Evolutionary conservation across 2,113 vertebrate genomes (phyloP), one percentile per base, ranked within the genome.

Genomic region (Siniperca chuatsi): DNA sequence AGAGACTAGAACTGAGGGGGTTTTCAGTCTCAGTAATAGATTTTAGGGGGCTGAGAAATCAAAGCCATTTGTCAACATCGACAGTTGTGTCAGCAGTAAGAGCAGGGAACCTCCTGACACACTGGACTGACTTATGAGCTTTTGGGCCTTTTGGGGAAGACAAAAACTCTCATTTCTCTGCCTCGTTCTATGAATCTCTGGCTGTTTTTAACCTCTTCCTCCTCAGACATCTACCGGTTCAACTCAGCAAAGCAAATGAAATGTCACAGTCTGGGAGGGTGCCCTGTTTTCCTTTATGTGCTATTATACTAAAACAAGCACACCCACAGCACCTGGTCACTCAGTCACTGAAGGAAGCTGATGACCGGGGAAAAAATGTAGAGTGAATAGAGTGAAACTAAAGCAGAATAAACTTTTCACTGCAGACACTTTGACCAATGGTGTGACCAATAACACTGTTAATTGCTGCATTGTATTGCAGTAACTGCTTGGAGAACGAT

Each of bases 61-160:
- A 86, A 76, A 90, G 71, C 79, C 84, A 88, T 93, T 92, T 86
- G 75, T 94, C 90, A 92, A 66, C 66, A 86, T 86, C 29, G 79
- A 86, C 90, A 82, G 81, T 50, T 64, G 76, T 80, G 79, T 72
- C 83, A 57, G 86, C 61, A 85, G 79, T 91, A 70, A 88, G 84
- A 87, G 67, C 70, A 52, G 23, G 74, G 42, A 65, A 57, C 78
- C 88, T 78, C 75, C 77, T 50, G 77, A 87, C 87, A 81, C 83
- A 4, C 83, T 21, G 52, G 83, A 88, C 87, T 82, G 75, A 89
- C 79, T 89, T 84, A 89, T 92, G 87, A 90, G 89, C 76, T 77
- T 40, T 35, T 25, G 52, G 75, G 58, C n/a, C 84, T 87, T 73
- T 70, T 84, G 75, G 81, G 81, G 71, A 48, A 62, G 62, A 89